Conservation (phyloP, 53 echinoderm and acorn worm species). For the Antedon mediterranea region DNA sequence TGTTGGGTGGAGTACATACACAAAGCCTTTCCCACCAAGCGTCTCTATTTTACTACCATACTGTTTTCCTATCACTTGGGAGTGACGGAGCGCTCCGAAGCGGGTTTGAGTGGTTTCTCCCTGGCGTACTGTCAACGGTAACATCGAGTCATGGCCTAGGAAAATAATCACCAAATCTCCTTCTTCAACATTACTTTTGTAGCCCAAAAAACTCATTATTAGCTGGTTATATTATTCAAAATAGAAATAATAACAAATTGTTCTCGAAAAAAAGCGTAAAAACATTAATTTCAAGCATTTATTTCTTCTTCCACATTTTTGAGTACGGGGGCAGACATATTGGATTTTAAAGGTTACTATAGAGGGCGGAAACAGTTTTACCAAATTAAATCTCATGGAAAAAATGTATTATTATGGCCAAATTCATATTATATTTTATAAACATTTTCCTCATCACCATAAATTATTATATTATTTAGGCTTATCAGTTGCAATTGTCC, state of each 20-base stretch:
- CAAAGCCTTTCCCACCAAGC: constrained; percentile 57
- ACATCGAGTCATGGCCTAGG: constrained; percentile 54
- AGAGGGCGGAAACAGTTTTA: no score
- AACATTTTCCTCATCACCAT: no score
- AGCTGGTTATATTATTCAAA: no score
- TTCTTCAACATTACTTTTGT: constrained; percentile 39
- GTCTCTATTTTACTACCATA: constrained; percentile 57
- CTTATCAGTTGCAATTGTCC: no score
- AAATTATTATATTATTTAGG: no score
- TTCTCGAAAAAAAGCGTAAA: no score
- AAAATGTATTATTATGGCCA: no score
- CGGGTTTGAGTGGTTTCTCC: constrained; percentile 60
- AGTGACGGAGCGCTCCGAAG: constrained; percentile 58
- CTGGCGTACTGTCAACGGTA: constrained; percentile 37
- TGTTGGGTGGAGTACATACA: constrained; percentile 71
- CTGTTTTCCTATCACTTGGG: constrained; percentile 67
- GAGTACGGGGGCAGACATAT: not conserved
- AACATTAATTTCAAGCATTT: no score
- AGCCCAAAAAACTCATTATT: constrained; percentile 70
- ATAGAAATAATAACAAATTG: no score
- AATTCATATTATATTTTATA: no score
- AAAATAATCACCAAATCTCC: constrained; percentile 60
- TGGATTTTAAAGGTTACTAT: not conserved
- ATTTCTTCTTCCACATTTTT: not conserved
- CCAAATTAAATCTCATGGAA: no score